Evolutionary conservation across 2,888 invertebrate species (phyloP), one percentile per base, ranked within the genome.

Genomic region (Xestobium rufovillosum): DNA sequence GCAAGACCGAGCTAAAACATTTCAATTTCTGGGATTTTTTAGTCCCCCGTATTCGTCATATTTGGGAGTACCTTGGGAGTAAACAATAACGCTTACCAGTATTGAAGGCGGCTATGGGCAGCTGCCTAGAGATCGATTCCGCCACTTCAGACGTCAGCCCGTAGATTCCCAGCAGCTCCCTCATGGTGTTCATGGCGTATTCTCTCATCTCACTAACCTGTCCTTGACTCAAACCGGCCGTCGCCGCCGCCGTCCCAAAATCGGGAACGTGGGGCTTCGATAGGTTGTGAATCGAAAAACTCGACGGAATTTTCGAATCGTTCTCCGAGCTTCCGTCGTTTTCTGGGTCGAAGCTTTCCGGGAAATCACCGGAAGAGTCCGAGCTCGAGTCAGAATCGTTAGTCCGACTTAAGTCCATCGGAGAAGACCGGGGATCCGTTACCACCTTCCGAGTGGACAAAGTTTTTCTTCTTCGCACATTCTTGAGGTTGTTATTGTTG

Each of bases 181-280:
- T 77, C 80, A 85, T 83, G 6, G 84, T 84, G 50, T 78, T 81
- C 69, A 83, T 80, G 3, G 83, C 83, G 59, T 81, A 84, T 55
- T 83, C 83, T 52, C 81, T 73, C 64, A 85, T 71, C 48, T 78
- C 79, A 47, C 72, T 73, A 14, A 60, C 57, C 40, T 62, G 63
- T 31, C 55, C 55, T 34, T 71, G 50, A 29, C 42, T 54, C 38
- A 45, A 33, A 19, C 43, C 28, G 42, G 33, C 28, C 14, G 44
- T 15, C 28, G 34, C 27, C 12, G 17, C 14, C 12, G 12, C 31
- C 31, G 33, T 26, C 2, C 38, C 44, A 29, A 47, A 54, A 19
- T 60, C 59, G 14, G 56, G 44, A 31, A 61, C 59, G 48, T 65
- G 64, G 30, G 65, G 63, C 41, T 65, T 65, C 13, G 64, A 59